Evolutionary conservation across 2,888 invertebrate genomes (phyloP).

Genomic region (Oscheius myriophilus): DNA sequence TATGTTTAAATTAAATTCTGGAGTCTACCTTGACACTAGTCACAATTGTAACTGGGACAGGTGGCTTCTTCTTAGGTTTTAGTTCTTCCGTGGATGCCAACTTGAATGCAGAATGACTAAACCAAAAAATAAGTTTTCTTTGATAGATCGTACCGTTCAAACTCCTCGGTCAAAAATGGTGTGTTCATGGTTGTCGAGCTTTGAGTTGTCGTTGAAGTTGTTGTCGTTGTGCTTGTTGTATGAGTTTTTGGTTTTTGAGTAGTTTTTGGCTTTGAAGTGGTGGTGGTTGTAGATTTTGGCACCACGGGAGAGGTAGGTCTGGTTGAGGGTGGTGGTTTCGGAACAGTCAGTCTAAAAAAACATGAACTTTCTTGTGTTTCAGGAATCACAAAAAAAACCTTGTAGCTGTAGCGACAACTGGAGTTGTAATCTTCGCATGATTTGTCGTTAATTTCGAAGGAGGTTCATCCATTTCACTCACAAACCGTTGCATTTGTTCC

Average conservation of each 20-base stretch:
- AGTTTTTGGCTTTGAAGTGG: not conserved
- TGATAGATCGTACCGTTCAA: no score
- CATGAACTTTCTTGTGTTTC: no score
- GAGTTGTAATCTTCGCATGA: not conserved
- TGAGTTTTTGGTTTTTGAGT: conserved; percentile 16
- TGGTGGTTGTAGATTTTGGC: not conserved
- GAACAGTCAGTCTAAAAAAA: no score
- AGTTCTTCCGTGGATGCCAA: no score
- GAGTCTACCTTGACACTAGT: no score
- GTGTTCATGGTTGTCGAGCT: not conserved
- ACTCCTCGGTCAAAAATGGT: not conserved
- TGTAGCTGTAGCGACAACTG: not conserved
- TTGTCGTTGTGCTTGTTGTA: conserved; percentile 7
- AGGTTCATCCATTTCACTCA: not conserved
- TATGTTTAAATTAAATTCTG: no score
- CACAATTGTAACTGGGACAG: no score
- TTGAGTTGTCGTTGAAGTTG: not conserved
- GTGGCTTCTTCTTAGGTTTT: no score
- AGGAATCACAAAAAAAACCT: not conserved
- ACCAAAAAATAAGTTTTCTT: no score
- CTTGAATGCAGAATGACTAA: no score
- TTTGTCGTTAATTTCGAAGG: not conserved
- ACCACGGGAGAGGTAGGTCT: no score
- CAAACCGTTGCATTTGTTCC: not conserved
- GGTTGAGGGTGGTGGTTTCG: no score